Conservation (phyloP, 2,113 vertebrate genomes). For the Pseudorhombus dupliciocellatus region DNA sequence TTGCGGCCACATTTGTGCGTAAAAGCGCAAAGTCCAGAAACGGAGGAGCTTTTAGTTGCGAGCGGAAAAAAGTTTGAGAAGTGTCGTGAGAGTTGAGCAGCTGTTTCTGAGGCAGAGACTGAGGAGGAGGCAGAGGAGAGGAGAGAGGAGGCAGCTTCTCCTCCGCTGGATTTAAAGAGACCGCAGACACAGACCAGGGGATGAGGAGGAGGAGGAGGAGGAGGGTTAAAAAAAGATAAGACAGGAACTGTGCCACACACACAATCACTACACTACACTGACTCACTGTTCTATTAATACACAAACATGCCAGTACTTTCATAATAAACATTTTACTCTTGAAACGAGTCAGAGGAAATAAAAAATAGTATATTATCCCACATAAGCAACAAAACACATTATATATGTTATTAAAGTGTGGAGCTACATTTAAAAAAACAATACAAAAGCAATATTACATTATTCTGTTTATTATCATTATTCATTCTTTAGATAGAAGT, state of each 20-base stretch:
- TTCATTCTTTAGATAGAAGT: too few species aligned
- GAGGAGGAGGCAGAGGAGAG: conserved; percentile 26
- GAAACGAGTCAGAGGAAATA: too few species aligned
- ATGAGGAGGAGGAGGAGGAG: background rate
- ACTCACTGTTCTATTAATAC: background rate
- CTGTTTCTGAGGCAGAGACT: conserved; percentile 72
- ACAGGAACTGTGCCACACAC: background rate
- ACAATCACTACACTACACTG: background rate
- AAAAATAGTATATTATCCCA: too few species aligned
- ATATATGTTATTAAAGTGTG: too few species aligned
- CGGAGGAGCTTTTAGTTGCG: conserved; percentile 5
- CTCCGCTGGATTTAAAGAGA: conserved; percentile 80
- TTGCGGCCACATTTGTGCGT: background rate
- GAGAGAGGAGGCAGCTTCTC: conserved; percentile 55
- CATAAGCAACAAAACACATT: too few species aligned
- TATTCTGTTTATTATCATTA: too few species aligned
- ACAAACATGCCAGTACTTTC: background rate
- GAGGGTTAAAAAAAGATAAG: conserved; percentile 35
- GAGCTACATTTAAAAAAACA: too few species aligned
- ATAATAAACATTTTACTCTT: too few species aligned
- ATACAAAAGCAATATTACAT: too few species aligned
- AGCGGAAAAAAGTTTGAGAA: conserved; percentile 37
- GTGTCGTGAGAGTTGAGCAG: conserved; percentile 64
- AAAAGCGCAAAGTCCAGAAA: conserved; percentile 13
- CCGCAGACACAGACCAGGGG: conserved; percentile 58